Conservation (phyloP, 2,797 vertebrate species). For the Acropternis orthonyx region DNA sequence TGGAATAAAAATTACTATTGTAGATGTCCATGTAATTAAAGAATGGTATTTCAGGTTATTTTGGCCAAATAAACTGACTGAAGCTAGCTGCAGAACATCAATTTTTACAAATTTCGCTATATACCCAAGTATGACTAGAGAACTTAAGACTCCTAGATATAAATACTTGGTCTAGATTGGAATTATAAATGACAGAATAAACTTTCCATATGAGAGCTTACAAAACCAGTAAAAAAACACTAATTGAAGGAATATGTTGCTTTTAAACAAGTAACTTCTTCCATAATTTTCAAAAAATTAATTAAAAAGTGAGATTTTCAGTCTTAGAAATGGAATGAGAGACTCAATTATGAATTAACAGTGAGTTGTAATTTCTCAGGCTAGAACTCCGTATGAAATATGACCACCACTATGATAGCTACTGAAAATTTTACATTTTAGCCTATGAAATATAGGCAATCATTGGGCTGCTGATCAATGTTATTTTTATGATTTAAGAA, state of each 20-base stretch:
- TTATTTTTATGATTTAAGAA: neutral
- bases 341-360: neutral
- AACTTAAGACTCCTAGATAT: neutral
- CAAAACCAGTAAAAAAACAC: neutral
- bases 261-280: neutral
- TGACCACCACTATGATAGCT: neutral
- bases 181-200: neutral
- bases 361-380: neutral
- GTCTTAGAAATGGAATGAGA: neutral
- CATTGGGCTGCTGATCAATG: neutral
- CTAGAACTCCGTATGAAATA: neutral
- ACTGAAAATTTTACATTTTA: neutral
- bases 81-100: neutral
- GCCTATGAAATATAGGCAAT: neutral
- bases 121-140: neutral
- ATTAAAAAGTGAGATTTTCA: neutral
- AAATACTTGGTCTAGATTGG: neutral
- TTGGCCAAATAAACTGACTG: neutral
- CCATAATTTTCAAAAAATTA: neutral
- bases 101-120: neutral
- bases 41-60: neutral
- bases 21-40: neutral
- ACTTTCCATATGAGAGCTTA: neutral
- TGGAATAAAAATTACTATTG: neutral
- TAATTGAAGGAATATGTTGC: neutral